phyloP scores from a whole-genome alignment of 1,140 invertebrate species.

The Scylla paramamosain region DNA sequence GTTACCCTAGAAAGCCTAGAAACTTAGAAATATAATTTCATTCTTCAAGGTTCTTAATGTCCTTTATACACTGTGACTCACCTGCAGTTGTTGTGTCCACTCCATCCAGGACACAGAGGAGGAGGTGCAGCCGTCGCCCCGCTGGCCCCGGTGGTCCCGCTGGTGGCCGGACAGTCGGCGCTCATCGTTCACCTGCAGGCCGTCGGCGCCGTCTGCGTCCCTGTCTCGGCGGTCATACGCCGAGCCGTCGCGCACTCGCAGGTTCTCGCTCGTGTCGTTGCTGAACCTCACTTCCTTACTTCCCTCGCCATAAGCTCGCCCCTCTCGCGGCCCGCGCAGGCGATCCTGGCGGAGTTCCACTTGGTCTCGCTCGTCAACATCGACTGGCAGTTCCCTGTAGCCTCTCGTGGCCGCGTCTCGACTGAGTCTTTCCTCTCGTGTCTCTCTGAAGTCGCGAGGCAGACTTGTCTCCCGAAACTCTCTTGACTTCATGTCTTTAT shows the following conservation, averaged over 20 bases:
- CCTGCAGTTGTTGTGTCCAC: slow-evolving; percentile 79
- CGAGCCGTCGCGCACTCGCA: slow-evolving; percentile 24
- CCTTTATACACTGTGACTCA: slow-evolving; percentile 32
- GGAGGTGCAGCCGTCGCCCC: slow-evolving; percentile 49
- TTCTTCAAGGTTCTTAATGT: too few relatives aligned
- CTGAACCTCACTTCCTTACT: slow-evolving; percentile 55
- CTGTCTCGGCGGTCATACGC: slow-evolving; percentile 47
- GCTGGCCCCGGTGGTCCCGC: background rate
- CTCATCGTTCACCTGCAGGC: slow-evolving; percentile 54
- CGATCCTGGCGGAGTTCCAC: slow-evolving; percentile 36
- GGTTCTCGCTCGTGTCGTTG: slow-evolving; percentile 25
- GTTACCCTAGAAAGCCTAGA: too few relatives aligned
- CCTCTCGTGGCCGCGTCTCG: slow-evolving; percentile 33
- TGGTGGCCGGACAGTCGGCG: slow-evolving; percentile 30
- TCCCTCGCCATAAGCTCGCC: slow-evolving; percentile 15
- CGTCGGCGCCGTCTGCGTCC: slow-evolving; percentile 56
- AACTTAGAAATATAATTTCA: too few relatives aligned
- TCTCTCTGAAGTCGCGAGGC: slow-evolving; percentile 47
- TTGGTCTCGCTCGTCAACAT: slow-evolving; percentile 50
- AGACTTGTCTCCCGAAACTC: slow-evolving; percentile 61
- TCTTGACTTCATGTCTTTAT: slow-evolving; percentile 37
- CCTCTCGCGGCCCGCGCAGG: slow-evolving; percentile 21
- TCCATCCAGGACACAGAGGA: slow-evolving; percentile 78
- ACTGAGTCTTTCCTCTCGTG: slow-evolving; percentile 24
- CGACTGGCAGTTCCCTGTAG: slow-evolving; percentile 40